These are phyloP conservation scores for Cerceris ruficornis DNA, from an alignment of 2,888 invertebrate genomes.

Conservation along the genomic window DNA sequence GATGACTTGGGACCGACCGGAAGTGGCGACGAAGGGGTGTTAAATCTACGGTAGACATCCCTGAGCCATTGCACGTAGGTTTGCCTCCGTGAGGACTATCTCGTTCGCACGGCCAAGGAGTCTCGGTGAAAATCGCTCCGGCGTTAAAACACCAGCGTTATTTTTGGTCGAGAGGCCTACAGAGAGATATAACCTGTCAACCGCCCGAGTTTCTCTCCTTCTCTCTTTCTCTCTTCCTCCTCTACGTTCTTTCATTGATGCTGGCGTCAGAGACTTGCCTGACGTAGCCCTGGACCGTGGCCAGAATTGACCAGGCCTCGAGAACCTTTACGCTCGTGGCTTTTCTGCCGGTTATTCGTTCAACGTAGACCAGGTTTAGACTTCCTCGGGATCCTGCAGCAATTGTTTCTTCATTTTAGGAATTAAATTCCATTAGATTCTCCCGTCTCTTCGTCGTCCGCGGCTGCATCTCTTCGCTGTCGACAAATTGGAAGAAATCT, in stretches of 20 bases:
- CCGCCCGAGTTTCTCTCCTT: conserved; percentile 45
- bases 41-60: neutral
- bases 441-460: too few species aligned
- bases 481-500: too few species aligned
- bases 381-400: neutral
- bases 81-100: conserved; percentile 10
- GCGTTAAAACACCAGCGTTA: conserved; percentile 59
- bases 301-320: conserved; percentile 66
- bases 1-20: too few species aligned
- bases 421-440: too few species aligned
- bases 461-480: too few species aligned
- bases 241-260: conserved; percentile 75
- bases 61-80: neutral
- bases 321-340: conserved; percentile 20
- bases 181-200: conserved; percentile 65
- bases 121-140: conserved; percentile 51
- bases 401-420: neutral
- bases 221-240: conserved; percentile 46
- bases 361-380: conserved; percentile 31
- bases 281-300: conserved; percentile 74
- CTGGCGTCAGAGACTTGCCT: conserved; percentile 76
- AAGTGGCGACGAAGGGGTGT: neutral
- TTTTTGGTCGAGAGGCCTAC: conserved; percentile 65
- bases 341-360: conserved; percentile 42
- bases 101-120: conserved; percentile 45